phyloP scores from a whole-genome alignment of 2,888 invertebrate genomes.

The Acanthococcus lagerstroemiae region DNA sequence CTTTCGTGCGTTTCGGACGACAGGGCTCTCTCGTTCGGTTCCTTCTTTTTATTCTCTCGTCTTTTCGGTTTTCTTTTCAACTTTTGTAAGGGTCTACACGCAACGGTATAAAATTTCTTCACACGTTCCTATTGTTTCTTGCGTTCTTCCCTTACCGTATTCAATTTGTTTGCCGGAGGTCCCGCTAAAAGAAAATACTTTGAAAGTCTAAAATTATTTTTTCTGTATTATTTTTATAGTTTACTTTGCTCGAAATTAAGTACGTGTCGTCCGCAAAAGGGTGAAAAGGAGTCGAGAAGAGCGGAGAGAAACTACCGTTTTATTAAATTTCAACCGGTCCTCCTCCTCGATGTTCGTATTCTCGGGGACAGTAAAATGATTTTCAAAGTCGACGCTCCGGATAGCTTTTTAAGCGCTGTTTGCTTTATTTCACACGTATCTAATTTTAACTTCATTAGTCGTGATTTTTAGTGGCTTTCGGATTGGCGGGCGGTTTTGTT shows the following conservation, averaged over 20 bases:
- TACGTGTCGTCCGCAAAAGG: conserved; percentile 19
- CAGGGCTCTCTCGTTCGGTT: not conserved
- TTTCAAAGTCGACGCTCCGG: not conserved
- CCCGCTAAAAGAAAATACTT: conserved; percentile 25
- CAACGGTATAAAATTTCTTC: conserved; percentile 26
- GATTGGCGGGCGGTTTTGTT: too few species aligned
- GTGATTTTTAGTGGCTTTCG: too few species aligned
- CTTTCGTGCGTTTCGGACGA: not conserved
- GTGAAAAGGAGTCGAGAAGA: not conserved
- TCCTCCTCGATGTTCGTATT: not conserved
- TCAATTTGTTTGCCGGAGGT: conserved; percentile 26
- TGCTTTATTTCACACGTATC: conserved; percentile 25
- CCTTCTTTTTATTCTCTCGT: not conserved
- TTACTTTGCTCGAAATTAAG: conserved; percentile 27
- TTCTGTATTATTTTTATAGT: conserved; percentile 29
- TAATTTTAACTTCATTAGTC: conserved; percentile 18
- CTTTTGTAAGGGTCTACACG: not conserved
- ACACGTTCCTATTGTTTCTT: conserved; percentile 25
- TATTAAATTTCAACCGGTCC: conserved; percentile 25
- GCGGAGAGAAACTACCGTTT: not conserved
- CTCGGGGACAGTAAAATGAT: not conserved
- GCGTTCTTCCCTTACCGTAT: conserved; percentile 12
- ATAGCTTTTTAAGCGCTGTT: conserved; percentile 16
- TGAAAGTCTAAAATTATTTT: conserved; percentile 24
- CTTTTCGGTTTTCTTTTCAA: not conserved